phyloP scores from a whole-genome alignment of 35 echinoderm and acorn worm species.

The Strongylocentrotus purpuratus region DNA sequence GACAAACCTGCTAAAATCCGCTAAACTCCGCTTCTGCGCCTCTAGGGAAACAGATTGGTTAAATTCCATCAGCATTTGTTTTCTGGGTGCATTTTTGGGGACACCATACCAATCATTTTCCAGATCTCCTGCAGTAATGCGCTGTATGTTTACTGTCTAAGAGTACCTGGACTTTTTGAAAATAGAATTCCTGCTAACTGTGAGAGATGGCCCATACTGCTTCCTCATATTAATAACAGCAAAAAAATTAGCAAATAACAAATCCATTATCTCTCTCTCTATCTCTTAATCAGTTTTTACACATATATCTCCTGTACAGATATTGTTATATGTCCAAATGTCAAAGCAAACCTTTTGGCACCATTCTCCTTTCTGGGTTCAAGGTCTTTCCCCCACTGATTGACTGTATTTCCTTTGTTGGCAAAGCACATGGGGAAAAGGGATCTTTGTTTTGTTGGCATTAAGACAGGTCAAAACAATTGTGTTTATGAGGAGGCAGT shows the following conservation, averaged over 20 bases:
- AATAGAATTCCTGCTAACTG: neutral
- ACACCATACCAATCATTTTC: too few species aligned
- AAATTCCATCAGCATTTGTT: too few species aligned
- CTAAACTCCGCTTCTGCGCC: too few species aligned
- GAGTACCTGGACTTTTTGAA: too few species aligned
- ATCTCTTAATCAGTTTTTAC: neutral
- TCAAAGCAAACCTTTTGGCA: neutral
- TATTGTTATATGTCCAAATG: neutral
- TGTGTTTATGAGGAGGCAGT: too few species aligned
- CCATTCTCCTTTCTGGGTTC: neutral
- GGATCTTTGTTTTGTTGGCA: neutral
- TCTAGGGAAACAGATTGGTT: too few species aligned
- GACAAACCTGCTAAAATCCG: too few species aligned
- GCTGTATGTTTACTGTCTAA: too few species aligned
- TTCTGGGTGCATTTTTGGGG: too few species aligned
- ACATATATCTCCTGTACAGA: neutral
- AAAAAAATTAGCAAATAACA: neutral
- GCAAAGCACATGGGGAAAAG: neutral
- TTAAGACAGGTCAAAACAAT: too few species aligned
- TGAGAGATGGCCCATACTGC: neutral
- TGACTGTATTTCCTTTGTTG: neutral
- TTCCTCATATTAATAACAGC: neutral
- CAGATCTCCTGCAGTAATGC: too few species aligned
- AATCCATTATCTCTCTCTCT: neutral
- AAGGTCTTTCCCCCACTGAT: neutral